A percentile compares a stretch with the other conserved stretches of the same genome.
phyloP scores from a whole-genome alignment of 2,888 invertebrate species.

The Caenorhabditis drosophilae region DNA sequence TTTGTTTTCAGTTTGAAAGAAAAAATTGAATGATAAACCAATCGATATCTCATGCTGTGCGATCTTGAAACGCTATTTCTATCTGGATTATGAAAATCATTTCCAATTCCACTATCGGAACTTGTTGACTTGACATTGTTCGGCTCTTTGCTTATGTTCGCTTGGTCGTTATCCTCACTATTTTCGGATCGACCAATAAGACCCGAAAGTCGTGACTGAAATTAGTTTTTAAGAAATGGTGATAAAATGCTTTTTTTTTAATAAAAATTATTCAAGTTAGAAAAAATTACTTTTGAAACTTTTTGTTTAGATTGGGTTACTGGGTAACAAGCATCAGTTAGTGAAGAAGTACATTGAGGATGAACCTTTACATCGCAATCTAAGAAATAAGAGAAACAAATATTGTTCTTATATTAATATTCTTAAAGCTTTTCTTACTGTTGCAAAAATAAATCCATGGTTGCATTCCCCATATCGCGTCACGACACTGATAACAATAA shows the following conservation, averaged over 20 bases:
- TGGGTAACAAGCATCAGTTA: slow-evolving; percentile 82
- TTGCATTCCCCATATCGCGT: slow-evolving; percentile 90
- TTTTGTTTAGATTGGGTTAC: slow-evolving; percentile 52
- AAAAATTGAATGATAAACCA: no score
- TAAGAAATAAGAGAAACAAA: slow-evolving; percentile 71
- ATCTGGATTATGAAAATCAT: slow-evolving; percentile 50
- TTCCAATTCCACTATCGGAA: slow-evolving; percentile 66
- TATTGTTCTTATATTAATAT: neutral
- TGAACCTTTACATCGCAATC: slow-evolving; percentile 88
- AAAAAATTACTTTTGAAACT: slow-evolving; percentile 19
- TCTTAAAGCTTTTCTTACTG: slow-evolving; percentile 74
- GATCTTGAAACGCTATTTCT: slow-evolving; percentile 36
- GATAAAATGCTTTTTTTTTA: neutral
- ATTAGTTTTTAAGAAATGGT: neutral
- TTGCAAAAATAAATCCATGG: slow-evolving; percentile 95
- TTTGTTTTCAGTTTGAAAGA: no score
- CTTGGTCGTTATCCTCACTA: slow-evolving; percentile 37
- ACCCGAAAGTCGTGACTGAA: slow-evolving; percentile 41
- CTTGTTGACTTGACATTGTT: slow-evolving; percentile 55
- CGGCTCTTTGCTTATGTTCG: slow-evolving; percentile 32
- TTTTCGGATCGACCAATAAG: slow-evolving; percentile 45
- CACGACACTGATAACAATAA: slow-evolving; percentile 90
- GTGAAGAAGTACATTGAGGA: slow-evolving; percentile 80
- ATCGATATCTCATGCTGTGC: slow-evolving; percentile 47
- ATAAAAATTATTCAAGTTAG: no score